These are phyloP conservation scores for Galeruca laticollis DNA, from an alignment of 2,888 invertebrate species.

Conservation along the genomic window DNA sequence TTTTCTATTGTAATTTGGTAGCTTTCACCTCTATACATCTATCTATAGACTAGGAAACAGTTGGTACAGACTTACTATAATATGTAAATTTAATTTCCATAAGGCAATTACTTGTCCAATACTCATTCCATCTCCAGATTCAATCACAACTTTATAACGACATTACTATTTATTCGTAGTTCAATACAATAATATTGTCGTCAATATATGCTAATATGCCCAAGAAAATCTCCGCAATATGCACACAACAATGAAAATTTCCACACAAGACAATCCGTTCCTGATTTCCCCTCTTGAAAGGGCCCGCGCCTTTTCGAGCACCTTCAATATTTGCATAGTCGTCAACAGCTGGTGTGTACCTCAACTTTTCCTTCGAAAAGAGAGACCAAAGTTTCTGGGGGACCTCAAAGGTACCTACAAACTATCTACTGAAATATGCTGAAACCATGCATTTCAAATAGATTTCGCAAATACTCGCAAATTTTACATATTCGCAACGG, in stretches of 20 bases:
- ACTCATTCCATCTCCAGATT: no score
- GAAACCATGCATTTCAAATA: conserved; percentile 64
- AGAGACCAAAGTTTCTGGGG: conserved; percentile 59
- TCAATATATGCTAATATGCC: conserved; percentile 22
- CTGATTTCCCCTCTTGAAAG: conserved; percentile 16
- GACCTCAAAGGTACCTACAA: conserved; percentile 65
- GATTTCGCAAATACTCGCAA: conserved; percentile 41
- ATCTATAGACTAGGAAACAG: no score
- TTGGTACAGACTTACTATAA: no score
- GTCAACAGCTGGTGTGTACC: conserved; percentile 69
- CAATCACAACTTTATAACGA: no score
- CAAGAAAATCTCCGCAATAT: background rate
- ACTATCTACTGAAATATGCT: conserved; percentile 64
- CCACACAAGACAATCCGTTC: conserved; percentile 15
- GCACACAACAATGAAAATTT: conserved; percentile 1
- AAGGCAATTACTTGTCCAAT: no score
- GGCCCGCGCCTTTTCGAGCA: conserved; percentile 54
- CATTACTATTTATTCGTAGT: background rate
- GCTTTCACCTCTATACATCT: no score
- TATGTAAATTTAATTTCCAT: no score
- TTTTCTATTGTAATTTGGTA: no score
- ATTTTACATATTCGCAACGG: conserved; percentile 61
- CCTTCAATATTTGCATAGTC: conserved; percentile 68
- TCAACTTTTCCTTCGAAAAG: conserved; percentile 66
- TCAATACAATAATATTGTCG: background rate